Base-by-base conservation (phyloP, 1,140 invertebrate genomes). In the Oryzaephilus surinamensis region DNA sequence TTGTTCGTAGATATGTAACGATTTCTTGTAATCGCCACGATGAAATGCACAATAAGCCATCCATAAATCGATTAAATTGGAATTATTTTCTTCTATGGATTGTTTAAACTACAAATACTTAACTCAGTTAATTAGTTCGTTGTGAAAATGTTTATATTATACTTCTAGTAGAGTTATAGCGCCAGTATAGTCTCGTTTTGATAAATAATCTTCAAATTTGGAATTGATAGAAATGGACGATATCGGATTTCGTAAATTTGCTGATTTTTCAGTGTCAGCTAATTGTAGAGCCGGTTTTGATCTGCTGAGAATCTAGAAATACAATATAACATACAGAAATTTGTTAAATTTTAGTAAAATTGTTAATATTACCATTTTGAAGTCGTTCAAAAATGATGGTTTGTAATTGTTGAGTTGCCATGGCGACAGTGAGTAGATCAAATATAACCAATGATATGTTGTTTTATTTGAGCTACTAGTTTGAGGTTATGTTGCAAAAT, bases 11-110 rank as follows among this genome's bases (percentile, higher is more conserved):
- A 79, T 72, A 15, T 79, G 72, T n/a, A 90, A 67, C 0, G 94
- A 83, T 55, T 78, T 75, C 51, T 84, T 83, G 64, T 95, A 97
- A 57, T 98, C 89, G 1, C 90, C 93, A 21, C 94, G 66, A 65
- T 98, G 94, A 66, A 97, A 98, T 37, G 81, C 78, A 64, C 92
- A 96, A 61, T 92, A 98, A 2, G 83, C 92, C 39, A 88, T 78
- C 92, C 94, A 98, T 40, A 84, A 62, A 45, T 87, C 79, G 11
- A 76, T n/a, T n/a, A n/a, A n/a, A n/a, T n/a, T 46, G 30, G 48
- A 43, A 26, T 41, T 17, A 26, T 51, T 46, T 17, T 45, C 38
- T 6, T 57, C 52, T 34, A 48, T 41, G 18, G 36, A 36, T 38
- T 60, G 57, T 44, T 58, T 58, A 46, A 60, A 62, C 60, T 62